These are phyloP conservation scores for Tympanuchus pallidicinctus DNA, from an alignment of 2,113 vertebrate genomes.

Conservation along the genomic window DNA sequence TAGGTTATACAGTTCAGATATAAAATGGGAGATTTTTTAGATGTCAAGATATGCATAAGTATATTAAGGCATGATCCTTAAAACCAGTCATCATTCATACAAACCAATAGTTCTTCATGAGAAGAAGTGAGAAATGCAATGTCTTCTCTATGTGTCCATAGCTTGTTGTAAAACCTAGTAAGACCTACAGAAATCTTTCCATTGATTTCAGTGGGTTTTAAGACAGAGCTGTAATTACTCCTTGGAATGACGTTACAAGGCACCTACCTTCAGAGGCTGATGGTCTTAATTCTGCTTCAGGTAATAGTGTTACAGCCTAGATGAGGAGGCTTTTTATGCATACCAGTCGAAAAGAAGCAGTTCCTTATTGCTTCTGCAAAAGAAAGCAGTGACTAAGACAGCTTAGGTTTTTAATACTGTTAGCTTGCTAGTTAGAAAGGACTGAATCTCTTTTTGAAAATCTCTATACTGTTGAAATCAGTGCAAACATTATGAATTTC, in stretches of 20 bases:
- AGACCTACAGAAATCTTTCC: neutral
- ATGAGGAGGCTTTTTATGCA: neutral
- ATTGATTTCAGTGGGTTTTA: neutral
- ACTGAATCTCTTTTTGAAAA: slow-evolving; percentile 2
- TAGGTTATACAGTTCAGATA: neutral
- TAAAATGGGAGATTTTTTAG: neutral
- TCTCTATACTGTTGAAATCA: neutral
- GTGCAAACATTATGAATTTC: slow-evolving; percentile 17
- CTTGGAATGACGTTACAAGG: neutral
- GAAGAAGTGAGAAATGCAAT: neutral
- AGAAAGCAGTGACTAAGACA: neutral
- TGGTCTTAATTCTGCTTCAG: slow-evolving; percentile 1
- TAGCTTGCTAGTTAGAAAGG: slow-evolving; percentile 18
- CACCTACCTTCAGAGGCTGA: neutral
- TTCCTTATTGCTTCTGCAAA: neutral
- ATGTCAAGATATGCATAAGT: fast-evolving
- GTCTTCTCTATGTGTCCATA: neutral
- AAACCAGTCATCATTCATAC: neutral
- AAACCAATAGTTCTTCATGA: neutral
- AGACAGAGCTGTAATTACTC: neutral
- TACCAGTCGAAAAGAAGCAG: slow-evolving; percentile 13
- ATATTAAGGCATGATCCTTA: neutral
- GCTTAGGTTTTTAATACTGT: neutral
- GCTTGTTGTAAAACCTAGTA: neutral
- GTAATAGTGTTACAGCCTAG: neutral